Conservation (phyloP, 2,888 invertebrate genomes). For the Phoenoteleia sp. region DNA sequence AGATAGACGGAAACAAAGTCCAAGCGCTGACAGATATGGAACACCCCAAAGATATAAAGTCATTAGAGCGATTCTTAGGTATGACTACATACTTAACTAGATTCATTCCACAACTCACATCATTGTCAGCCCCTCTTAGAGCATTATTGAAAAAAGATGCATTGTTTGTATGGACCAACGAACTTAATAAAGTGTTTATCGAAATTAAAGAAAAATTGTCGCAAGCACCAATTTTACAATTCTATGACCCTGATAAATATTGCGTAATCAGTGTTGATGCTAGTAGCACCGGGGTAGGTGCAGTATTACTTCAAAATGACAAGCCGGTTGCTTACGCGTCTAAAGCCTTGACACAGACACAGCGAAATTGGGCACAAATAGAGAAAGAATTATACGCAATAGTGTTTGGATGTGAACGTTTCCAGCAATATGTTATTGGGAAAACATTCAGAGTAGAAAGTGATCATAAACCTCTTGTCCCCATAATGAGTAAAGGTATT, state of each 20-base stretch:
- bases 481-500: constrained; percentile 41
- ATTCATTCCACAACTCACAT: constrained; percentile 57
- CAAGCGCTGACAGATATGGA: constrained; percentile 54
- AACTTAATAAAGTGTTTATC: constrained; percentile 58
- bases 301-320: constrained; percentile 68
- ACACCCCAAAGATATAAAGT: constrained; percentile 50
- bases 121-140: constrained; percentile 16
- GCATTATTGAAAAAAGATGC: not conserved
- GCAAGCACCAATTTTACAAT: constrained; percentile 58
- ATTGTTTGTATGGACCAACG: constrained; percentile 44
- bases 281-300: constrained; percentile 69
- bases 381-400: constrained; percentile 70
- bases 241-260: constrained; percentile 62
- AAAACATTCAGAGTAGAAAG: constrained; percentile 75
- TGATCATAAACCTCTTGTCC: constrained; percentile 77
- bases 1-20: constrained; percentile 49
- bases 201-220: constrained; percentile 60
- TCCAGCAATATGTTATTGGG: constrained; percentile 61
- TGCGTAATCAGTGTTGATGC: constrained; percentile 72
- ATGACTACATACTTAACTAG: constrained; percentile 69
- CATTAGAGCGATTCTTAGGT: constrained; percentile 61
- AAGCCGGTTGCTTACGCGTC: constrained; percentile 73
- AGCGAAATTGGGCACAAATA: constrained; percentile 67
- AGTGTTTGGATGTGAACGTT: constrained; percentile 68
- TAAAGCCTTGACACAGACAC: constrained; percentile 60